Conservation (phyloP, 2,113 vertebrate genomes). For the Rhea americana region DNA sequence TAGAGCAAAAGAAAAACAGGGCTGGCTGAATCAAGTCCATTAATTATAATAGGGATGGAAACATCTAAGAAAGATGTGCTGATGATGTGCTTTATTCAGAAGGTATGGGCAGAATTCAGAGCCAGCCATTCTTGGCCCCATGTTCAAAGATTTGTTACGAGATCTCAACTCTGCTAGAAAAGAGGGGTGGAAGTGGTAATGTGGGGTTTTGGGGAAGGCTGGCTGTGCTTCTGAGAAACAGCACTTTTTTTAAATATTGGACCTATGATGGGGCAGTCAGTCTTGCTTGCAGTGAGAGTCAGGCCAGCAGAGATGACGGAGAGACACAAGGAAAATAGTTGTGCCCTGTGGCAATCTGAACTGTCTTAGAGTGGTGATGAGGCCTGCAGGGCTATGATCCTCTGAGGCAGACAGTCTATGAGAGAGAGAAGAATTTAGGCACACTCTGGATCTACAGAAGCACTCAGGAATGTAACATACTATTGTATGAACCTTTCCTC, state of each 20-base stretch:
- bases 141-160: background rate
- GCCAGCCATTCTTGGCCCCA: background rate
- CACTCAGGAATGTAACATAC: background rate
- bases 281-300: background rate
- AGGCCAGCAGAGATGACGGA: background rate
- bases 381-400: background rate
- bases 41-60: background rate
- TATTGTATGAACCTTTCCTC: background rate
- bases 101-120: background rate
- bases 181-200: background rate
- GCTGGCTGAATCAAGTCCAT: background rate
- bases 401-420: background rate
- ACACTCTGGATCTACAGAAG: background rate
- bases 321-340: background rate
- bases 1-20: slow-evolving; percentile 14
- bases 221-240: background rate
- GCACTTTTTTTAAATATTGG: background rate
- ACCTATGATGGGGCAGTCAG: background rate
- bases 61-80: background rate
- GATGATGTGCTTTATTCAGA: background rate
- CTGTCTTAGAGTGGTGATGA: background rate
- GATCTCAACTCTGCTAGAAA: background rate
- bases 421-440: background rate
- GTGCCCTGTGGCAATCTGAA: background rate
- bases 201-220: background rate